Evolutionary conservation across 2,113 vertebrate species (phyloP).

Genomic region (Euleptes europaea): DNA sequence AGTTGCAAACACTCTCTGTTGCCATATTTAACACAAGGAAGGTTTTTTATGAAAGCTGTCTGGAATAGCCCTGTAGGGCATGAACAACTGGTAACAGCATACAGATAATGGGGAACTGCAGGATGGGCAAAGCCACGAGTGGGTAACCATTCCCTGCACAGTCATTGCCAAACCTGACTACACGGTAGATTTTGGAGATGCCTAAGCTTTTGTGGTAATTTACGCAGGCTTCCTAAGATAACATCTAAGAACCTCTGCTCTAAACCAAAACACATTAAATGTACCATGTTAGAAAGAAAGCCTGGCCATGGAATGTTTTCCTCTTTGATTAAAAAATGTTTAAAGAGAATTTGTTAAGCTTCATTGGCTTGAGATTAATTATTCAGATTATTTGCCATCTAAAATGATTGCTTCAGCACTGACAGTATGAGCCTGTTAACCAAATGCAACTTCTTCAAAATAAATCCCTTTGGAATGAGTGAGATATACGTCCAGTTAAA

Average conservation of each 20-base stretch:
- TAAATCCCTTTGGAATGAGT: not conserved
- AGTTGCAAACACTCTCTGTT: not conserved
- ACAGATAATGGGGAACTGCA: not conserved
- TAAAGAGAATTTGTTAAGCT: not conserved
- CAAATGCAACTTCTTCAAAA: not conserved
- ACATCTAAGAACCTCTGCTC: not conserved
- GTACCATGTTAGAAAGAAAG: not conserved
- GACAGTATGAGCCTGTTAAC: not conserved
- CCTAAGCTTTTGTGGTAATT: not conserved
- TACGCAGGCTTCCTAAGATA: not conserved
- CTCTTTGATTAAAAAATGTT: not conserved
- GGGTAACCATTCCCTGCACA: not conserved
- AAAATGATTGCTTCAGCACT: not conserved
- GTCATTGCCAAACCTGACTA: not conserved
- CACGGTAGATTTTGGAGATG: not conserved
- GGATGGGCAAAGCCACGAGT: not conserved
- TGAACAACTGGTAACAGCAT: not conserved
- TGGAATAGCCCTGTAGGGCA: not conserved
- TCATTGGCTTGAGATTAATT: not conserved
- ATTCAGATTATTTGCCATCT: not conserved
- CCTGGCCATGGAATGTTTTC: not conserved
- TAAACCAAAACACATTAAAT: not conserved
- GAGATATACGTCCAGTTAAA: not conserved
- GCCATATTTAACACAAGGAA: not conserved
- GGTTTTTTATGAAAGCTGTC: not conserved